Evolutionary conservation across 2,797 vertebrate genomes (phyloP).

Genomic region (Rhincodon typus): DNA sequence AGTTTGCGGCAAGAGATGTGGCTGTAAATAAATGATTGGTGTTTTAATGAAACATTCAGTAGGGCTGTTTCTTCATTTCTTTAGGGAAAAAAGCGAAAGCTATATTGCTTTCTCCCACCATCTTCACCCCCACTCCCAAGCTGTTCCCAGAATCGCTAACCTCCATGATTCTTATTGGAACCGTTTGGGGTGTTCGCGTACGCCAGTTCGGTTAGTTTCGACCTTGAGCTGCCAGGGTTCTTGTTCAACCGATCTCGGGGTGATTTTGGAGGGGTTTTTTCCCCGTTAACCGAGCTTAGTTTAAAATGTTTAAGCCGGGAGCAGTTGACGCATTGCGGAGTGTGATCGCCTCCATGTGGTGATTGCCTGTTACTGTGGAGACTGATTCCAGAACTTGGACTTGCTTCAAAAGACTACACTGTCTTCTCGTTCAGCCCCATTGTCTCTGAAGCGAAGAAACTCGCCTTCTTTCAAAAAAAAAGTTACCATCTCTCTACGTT

Average conservation of each 20-base stretch:
- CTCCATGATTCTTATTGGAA: background rate
- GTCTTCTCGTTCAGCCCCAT: background rate
- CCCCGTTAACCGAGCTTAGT: background rate
- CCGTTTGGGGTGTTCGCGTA: background rate
- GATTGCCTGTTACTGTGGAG: background rate
- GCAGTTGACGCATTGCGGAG: background rate
- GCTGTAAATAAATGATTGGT: background rate
- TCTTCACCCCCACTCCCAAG: background rate
- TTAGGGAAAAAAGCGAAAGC: background rate
- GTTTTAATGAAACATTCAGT: background rate
- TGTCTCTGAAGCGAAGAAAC: background rate
- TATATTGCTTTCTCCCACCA: background rate
- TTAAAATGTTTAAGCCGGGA: background rate
- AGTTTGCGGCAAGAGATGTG: background rate
- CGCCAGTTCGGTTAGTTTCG: background rate
- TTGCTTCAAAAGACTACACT: background rate
- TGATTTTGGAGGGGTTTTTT: background rate
- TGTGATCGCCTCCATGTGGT: constrained; percentile 20
- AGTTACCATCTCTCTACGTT: no score
- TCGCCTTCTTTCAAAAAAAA: no score
- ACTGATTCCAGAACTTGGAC: background rate
- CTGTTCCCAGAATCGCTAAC: background rate
- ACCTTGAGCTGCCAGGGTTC: background rate
- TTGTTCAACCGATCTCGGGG: background rate
- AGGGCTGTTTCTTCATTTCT: background rate